Percentiles rank a stretch among this genome's conserved stretches.
phyloP scores from a whole-genome alignment of 2,888 invertebrate genomes.

The Euzophera pinguis region DNA sequence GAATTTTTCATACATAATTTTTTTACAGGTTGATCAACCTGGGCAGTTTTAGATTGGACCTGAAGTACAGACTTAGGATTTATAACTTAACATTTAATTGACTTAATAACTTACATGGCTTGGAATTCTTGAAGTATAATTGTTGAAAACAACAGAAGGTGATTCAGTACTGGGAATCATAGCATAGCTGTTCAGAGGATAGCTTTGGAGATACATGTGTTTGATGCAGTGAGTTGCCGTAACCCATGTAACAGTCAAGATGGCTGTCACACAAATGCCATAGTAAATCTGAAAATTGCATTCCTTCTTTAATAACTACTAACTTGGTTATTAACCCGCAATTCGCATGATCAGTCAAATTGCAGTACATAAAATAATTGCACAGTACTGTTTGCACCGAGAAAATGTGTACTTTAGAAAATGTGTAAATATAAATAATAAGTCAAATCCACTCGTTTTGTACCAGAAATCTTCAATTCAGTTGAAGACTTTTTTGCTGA shows the following conservation, averaged over 20 bases:
- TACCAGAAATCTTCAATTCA: too few species aligned
- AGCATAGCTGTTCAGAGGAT: slow-evolving; percentile 52
- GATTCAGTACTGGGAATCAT: slow-evolving; percentile 66
- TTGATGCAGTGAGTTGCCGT: slow-evolving; percentile 95
- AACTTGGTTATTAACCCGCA: too few species aligned
- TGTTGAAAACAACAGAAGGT: slow-evolving; percentile 39
- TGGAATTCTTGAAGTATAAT: slow-evolving; percentile 52
- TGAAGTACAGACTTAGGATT: too few species aligned
- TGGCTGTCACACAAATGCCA: slow-evolving; percentile 91
- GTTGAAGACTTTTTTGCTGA: too few species aligned
- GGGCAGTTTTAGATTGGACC: too few species aligned
- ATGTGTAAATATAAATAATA: too few species aligned
- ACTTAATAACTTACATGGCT: slow-evolving; percentile 46
- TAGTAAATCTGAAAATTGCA: slow-evolving; percentile 86
- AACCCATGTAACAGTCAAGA: slow-evolving; percentile 94
- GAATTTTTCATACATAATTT: too few species aligned
- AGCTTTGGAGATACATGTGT: slow-evolving; percentile 85
- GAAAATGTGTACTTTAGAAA: slow-evolving; percentile 13
- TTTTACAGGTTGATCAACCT: too few species aligned
- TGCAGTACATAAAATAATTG: slow-evolving; percentile 14
- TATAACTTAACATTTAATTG: too few species aligned
- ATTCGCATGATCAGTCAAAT: slow-evolving; percentile 7
- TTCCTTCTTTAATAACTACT: too few species aligned
- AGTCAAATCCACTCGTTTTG: too few species aligned
- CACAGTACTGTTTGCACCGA: slow-evolving; percentile 14